Evolutionary conservation across 2,113 vertebrate genomes (phyloP).

Genomic region (Dicentrarchus labrax): DNA sequence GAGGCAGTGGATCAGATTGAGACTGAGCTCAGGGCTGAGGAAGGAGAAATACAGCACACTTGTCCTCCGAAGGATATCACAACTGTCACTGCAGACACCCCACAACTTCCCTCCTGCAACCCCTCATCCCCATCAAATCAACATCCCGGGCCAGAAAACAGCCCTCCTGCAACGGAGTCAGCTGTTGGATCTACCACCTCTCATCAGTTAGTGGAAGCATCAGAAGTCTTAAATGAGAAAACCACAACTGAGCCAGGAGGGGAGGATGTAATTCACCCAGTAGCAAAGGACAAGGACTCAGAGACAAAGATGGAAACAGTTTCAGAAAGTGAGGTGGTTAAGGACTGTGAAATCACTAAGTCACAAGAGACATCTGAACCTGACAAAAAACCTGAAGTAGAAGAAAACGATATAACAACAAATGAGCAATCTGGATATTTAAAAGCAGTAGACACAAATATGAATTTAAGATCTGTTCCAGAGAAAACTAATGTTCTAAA

Average conservation of each 20-base stretch:
- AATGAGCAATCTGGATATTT: conserved; percentile 17
- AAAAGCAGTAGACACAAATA: conserved; percentile 57
- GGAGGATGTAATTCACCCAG: conserved; percentile 1
- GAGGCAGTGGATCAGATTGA: conserved; percentile 86
- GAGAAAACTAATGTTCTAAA: conserved; percentile 76
- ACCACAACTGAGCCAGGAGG: conserved; percentile 31
- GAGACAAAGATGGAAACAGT: conserved; percentile 32
- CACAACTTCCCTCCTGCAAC: conserved; percentile 87
- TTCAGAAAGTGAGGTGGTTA: conserved; percentile 29
- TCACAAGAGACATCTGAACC: conserved; percentile 35
- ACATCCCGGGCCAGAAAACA: conserved; percentile 86
- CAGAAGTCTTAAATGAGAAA: conserved; percentile 52
- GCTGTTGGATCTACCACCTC: conserved; percentile 50
- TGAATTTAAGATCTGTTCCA: conserved; percentile 57
- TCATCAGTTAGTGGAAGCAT: conserved; percentile 30
- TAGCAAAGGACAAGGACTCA: conserved; percentile 14
- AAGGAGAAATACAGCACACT: conserved; percentile 80
- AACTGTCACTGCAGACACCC: conserved; percentile 84
- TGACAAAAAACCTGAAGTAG: conserved; percentile 13
- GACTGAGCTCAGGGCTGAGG: conserved; percentile 83
- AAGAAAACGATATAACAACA: conserved; percentile 20
- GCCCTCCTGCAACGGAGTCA: conserved; percentile 74
- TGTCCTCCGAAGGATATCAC: conserved; percentile 63
- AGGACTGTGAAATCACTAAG: conserved; percentile 18
- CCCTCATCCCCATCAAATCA: conserved; percentile 87